Evolutionary conservation across 2,888 invertebrate species (phyloP).

Genomic region (Diachrysia chrysitis): DNA sequence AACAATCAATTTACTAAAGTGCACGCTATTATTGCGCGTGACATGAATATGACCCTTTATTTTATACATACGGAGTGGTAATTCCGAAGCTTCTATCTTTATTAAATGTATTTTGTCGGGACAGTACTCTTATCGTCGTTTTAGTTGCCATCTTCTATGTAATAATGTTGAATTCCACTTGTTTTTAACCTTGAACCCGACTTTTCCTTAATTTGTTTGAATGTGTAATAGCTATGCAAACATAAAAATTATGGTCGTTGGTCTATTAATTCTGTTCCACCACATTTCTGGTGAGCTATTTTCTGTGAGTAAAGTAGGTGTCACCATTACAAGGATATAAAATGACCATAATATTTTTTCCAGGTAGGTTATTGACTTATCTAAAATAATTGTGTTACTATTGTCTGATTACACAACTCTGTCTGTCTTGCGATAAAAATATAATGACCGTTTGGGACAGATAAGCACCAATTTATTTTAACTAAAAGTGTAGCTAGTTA

Average conservation of each 20-base stretch:
- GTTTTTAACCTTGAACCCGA: background rate
- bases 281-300: background rate
- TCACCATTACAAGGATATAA: background rate
- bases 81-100: slow-evolving; percentile 2
- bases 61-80: background rate
- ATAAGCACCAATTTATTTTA: background rate
- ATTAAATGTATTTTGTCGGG: slow-evolving; percentile 10
- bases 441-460: background rate
- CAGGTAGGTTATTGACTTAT: background rate
- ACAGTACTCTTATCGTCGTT: background rate
- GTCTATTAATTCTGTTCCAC: background rate
- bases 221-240: background rate
- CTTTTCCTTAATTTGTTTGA: background rate
- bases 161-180: background rate
- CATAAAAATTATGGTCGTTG: background rate
- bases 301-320: background rate
- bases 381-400: background rate
- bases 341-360: background rate
- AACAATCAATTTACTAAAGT: slow-evolving; percentile 31
- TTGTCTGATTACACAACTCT: background rate
- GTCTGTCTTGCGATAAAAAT: background rate
- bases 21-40: slow-evolving; percentile 20
- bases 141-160: background rate
- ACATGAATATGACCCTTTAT: slow-evolving; percentile 7
- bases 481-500: background rate